Percentiles rank a stretch among this genome's conserved stretches.
Evolutionary conservation across 2,113 vertebrate species (phyloP).

Genomic region (Micronisus gabar): DNA sequence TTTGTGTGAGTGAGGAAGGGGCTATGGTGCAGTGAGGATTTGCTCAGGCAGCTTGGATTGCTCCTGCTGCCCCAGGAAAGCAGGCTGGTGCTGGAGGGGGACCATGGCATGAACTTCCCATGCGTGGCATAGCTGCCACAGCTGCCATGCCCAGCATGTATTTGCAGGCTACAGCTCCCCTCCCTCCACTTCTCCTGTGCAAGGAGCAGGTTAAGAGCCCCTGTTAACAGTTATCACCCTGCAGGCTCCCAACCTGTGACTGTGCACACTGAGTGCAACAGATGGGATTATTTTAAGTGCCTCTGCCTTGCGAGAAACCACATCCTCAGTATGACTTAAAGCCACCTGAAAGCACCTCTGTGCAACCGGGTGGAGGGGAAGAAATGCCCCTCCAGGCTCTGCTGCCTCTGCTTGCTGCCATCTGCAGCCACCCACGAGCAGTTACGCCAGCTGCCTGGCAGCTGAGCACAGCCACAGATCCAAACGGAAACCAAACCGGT

Average conservation of each 20-base stretch:
- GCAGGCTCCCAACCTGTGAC: not conserved
- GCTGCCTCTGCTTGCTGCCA: not conserved
- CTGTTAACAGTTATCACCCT: rapidly evolving
- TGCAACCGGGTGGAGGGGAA: not conserved
- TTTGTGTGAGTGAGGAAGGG: not conserved
- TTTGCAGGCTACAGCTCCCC: not conserved
- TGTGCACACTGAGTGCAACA: not conserved
- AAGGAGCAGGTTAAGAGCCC: not conserved
- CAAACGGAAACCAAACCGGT: rapidly evolving
- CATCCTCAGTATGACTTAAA: not conserved
- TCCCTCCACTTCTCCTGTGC: not conserved
- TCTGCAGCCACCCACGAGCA: not conserved
- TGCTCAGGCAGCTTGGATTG: not conserved
- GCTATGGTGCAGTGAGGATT: not conserved
- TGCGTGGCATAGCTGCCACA: rapidly evolving
- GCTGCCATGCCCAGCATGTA: not conserved
- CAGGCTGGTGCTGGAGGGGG: not conserved
- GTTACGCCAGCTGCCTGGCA: not conserved
- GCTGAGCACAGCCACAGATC: rapidly evolving
- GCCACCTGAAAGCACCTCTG: not conserved
- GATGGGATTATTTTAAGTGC: not conserved
- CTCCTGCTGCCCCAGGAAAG: not conserved
- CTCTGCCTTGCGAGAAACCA: not conserved
- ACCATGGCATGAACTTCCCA: not conserved
- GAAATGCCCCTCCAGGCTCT: not conserved